Base-by-base conservation (phyloP, 1,140 invertebrate genomes). In the Drosophila murphyi region DNA sequence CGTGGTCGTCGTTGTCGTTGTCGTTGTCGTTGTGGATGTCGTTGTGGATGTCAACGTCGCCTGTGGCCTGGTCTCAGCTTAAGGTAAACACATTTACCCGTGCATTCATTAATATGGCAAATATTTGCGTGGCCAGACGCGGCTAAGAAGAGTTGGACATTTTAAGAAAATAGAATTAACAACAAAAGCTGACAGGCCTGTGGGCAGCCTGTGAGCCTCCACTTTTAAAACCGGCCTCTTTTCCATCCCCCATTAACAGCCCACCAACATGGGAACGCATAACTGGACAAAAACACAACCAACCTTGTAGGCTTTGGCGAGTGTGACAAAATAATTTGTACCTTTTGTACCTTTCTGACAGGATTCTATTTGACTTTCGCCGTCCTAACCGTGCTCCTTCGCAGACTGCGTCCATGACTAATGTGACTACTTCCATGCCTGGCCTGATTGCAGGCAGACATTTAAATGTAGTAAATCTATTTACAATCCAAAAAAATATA, bases 111-210 rank as follows among this genome's bases (percentile, higher is more conserved):
- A 88, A 88, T 88, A 80, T 67, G 68, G 64, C 85, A 88, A 88
- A 88, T 88, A 88, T 88, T 88, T 88, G 71, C 67, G 50, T 51
- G 45, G 68, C 63, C 85, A 85, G 80, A 55, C 59, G 34, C 35
- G 35, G 45, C 37, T 59, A 59, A 45, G 61, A 52, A 72, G 52
- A 64, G 76, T 73, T 80, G 82, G 81, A 61, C 67, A 80, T 77
- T 89, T 87, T 78, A 71, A 80, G 85, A 77, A 88, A 88, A 88
- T 87, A 88, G 83, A 89, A 88, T 88, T 89, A 88, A 83, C 85
- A 88, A 88, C 85, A 88, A 88, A 88, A 83, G 73, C 83, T 60
- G 83, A 72, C 82, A 79, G 82, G 72, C 79, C 71, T 67, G 57
- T 74, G 63, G 45, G 47, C 57, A 43, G 35, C 48, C 67, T 12